Base-by-base conservation (phyloP, 2,888 invertebrate species). In the Parelbella ahira region DNA sequence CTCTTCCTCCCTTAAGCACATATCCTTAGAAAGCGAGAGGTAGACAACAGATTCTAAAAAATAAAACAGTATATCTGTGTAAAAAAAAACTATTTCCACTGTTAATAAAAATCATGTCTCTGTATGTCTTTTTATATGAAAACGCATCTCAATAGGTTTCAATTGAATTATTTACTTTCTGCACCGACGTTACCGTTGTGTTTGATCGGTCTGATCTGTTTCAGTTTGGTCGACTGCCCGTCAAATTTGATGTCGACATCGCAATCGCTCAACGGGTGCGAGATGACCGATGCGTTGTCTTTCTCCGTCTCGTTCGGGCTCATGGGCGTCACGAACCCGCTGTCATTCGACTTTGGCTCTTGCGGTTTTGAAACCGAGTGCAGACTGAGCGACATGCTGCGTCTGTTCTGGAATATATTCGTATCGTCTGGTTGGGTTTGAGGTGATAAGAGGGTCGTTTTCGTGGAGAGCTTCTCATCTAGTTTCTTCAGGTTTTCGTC, bases 201-300 rank as follows among this genome's bases (percentile, higher is more conserved):
- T 47, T 50, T 61, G 10, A 84, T 54, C 5, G 93, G 90, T 48
- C 91, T 89, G 12, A 94, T 90, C 37, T 92, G 93, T 65, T 94
- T 94, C 45, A 95, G 74, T 64, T 95, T 93, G 0, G 94, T 93
- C 0, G 93, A 93, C 7, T 84, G 86, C 3, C 94, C 94, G 56
- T 93, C 93, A 61, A 92, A 95, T 49, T 92, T 93, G 28, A 95
- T 94, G 60, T 92, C 93, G 0, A 94, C 93, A 62, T 94, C 95
- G 44, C 92, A 92, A 58, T 93, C 92, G 51, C 94, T 93, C 2
- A 95, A 62, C 0, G 95, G 95, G 77, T 94, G 95, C 32, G 90
- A 89, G 1, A 86, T 63, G 0, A 76, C 67, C 0, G 89, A 88
- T 19, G 70, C 71, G 0, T 62, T 63, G 6, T 88, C 88, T 34